These are phyloP conservation scores for Brachionus manjavacas DNA, from an alignment of 1,140 invertebrate genomes.

Conservation along the genomic window DNA sequence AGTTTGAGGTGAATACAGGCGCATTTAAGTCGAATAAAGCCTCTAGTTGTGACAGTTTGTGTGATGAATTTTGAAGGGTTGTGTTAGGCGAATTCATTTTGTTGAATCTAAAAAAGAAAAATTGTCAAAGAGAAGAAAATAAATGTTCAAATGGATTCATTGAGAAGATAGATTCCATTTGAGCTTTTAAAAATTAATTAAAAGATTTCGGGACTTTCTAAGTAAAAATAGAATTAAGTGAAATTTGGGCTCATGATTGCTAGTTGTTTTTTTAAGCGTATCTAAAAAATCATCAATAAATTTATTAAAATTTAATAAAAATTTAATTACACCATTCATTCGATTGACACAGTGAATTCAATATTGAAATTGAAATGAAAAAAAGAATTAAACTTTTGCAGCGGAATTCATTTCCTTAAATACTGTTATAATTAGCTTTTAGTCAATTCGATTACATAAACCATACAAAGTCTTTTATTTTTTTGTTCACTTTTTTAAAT, in stretches of 20 bases:
- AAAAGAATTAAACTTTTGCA: not conserved
- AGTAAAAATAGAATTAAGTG: not conserved
- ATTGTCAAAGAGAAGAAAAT: not conserved
- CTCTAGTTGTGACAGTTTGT: not conserved
- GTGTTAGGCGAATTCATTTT: not conserved
- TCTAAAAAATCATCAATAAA: not conserved
- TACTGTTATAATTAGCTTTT: not conserved
- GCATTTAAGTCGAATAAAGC: not conserved
- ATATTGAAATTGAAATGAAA: not conserved
- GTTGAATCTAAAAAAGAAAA: not conserved
- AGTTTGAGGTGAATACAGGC: not conserved
- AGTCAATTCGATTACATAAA: not conserved
- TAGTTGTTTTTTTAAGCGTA: not conserved
- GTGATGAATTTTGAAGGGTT: not conserved
- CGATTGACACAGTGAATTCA: not conserved
- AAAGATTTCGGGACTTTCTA: not conserved
- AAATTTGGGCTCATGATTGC: not conserved
- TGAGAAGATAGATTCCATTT: not conserved
- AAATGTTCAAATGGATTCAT: not conserved
- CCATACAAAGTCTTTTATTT: not conserved
- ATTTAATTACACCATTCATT: not conserved
- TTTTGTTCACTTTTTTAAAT: not conserved
- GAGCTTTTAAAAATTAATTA: not conserved
- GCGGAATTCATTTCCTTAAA: not conserved
- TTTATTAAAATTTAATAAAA: not conserved